Evolutionary conservation across 2,888 invertebrate genomes (phyloP).

Genomic region (Tipula helvola): DNA sequence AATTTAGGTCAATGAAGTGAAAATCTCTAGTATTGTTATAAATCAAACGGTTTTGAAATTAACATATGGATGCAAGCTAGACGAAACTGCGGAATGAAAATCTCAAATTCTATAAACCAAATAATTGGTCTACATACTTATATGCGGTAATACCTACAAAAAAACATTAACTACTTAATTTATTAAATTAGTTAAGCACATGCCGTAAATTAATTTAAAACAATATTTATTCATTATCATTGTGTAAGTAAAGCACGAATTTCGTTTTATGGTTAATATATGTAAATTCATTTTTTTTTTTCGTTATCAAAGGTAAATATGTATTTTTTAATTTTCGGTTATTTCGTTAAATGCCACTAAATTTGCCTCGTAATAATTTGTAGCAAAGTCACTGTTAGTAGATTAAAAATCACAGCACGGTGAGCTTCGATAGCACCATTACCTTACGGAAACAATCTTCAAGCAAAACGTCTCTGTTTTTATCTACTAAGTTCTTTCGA

Average conservation of each 20-base stretch:
- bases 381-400: too few relatives aligned
- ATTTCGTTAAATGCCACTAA: neutral
- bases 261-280: neutral
- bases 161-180: neutral
- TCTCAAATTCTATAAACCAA: neutral
- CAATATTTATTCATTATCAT: neutral
- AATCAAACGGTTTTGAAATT: neutral
- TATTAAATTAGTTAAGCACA: neutral
- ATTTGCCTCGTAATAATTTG: neutral
- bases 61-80: neutral
- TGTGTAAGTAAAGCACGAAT: neutral
- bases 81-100: neutral
- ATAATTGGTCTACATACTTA: neutral
- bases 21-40: neutral
- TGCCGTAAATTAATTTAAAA: neutral
- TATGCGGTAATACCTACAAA: neutral
- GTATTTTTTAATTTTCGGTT: neutral
- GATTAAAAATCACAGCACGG: too few relatives aligned
- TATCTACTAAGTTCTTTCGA: too few relatives aligned
- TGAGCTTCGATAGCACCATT: too few relatives aligned
- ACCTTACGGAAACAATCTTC: too few relatives aligned
- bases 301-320: neutral
- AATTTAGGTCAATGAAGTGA: neutral
- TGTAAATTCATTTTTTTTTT: neutral
- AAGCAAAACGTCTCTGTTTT: too few relatives aligned